These are phyloP conservation scores for Plumapathes pennacea DNA, from an alignment of 92 coral and sea anemone species.

Conservation along the genomic window DNA sequence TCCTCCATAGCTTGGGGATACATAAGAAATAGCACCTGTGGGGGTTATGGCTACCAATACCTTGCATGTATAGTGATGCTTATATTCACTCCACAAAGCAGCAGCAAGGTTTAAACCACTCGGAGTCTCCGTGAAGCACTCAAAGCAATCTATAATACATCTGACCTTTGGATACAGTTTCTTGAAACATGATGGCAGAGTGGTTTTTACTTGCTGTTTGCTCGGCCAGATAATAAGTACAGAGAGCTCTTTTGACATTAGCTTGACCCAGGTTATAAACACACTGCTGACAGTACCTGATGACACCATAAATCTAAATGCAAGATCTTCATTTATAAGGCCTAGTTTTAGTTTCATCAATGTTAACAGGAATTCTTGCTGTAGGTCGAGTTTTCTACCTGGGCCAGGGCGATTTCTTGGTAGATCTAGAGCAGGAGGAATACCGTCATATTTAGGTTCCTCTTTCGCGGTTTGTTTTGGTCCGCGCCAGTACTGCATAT, in stretches of 20 bases:
- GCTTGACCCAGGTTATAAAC: slow-evolving; percentile 43
- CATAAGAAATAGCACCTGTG: slow-evolving; percentile 31
- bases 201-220: slow-evolving; percentile 46
- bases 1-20: slow-evolving; percentile 27
- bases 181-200: slow-evolving; percentile 48
- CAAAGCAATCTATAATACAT: slow-evolving; percentile 59
- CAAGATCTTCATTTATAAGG: slow-evolving; percentile 32
- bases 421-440: slow-evolving; percentile 10
- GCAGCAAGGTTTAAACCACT: slow-evolving; percentile 62
- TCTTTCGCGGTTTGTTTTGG: slow-evolving; percentile 53
- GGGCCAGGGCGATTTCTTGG: slow-evolving; percentile 31
- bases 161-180: slow-evolving; percentile 52
- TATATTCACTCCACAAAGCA: slow-evolving; percentile 66
- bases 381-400: slow-evolving; percentile 17
- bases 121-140: slow-evolving; percentile 65
- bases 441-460: slow-evolving; percentile 23
- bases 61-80: slow-evolving; percentile 55
- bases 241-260: slow-evolving; percentile 60
- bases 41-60: slow-evolving; percentile 35
- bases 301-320: slow-evolving; percentile 38
- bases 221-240: slow-evolving; percentile 60
- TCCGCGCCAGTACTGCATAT: slow-evolving; percentile 70
- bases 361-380: slow-evolving; percentile 29
- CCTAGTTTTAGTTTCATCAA: slow-evolving; percentile 43
- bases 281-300: slow-evolving; percentile 39